Evolutionary conservation across 2,888 invertebrate genomes (phyloP).

Genomic region (Reticulitermes lucifugus): DNA sequence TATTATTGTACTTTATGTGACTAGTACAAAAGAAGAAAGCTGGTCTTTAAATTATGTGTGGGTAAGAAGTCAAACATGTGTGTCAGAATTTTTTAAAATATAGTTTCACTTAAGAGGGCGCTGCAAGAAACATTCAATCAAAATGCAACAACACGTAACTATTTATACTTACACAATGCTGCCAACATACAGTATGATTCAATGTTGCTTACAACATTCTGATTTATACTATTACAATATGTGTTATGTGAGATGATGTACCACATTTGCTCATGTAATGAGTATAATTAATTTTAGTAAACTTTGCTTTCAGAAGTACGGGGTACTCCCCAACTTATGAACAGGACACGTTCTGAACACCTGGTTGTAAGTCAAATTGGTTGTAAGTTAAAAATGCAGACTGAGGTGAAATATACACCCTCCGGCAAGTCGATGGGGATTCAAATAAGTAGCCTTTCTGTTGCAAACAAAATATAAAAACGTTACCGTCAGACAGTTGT

Average conservation of each 20-base stretch:
- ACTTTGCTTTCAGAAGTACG: not conserved
- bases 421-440: too few species aligned
- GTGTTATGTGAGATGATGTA: not conserved
- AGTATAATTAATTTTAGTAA: not conserved
- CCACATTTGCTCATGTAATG: slow-evolving; percentile 24
- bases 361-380: too few species aligned
- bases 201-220: not conserved
- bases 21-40: not conserved
- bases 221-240: not conserved
- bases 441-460: too few species aligned
- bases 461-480: too few species aligned
- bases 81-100: not conserved
- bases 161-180: not conserved
- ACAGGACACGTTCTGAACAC: too few species aligned
- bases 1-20: not conserved
- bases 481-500: too few species aligned
- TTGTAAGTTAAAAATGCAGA: too few species aligned
- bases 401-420: too few species aligned
- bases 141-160: not conserved
- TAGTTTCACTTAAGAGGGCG: not conserved
- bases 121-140: slow-evolving; percentile 18
- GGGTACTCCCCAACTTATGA: too few species aligned
- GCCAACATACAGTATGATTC: not conserved
- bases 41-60: not conserved
- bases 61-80: not conserved